These are phyloP conservation scores for Phasianus colchicus DNA, from an alignment of 2,113 vertebrate species.

Conservation along the genomic window DNA sequence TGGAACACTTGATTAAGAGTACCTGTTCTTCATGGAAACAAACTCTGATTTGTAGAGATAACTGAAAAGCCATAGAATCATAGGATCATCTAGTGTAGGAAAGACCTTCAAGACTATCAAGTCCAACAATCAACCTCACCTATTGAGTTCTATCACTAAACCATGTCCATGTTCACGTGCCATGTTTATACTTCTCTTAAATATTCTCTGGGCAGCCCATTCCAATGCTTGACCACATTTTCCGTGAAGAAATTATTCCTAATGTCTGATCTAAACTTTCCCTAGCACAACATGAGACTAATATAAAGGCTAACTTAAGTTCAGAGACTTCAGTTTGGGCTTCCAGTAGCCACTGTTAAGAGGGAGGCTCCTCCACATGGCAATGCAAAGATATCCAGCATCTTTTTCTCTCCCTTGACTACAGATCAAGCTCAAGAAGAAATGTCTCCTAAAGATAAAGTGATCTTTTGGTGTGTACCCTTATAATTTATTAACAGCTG, in stretches of 20 bases:
- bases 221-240: too few species aligned
- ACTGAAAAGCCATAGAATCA: background rate
- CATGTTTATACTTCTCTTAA: too few species aligned
- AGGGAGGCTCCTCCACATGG: background rate
- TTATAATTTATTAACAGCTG: slow-evolving; percentile 1
- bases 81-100: background rate
- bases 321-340: background rate
- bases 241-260: too few species aligned
- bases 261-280: too few species aligned
- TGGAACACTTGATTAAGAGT: background rate
- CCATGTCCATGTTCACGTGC: background rate
- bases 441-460: background rate
- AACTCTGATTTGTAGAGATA: background rate
- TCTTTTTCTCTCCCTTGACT: background rate
- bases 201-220: too few species aligned
- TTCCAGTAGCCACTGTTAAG: background rate
- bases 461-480: background rate
- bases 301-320: background rate
- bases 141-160: background rate
- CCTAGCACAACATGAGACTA: too few species aligned
- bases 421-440: background rate
- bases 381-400: background rate
- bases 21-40: background rate
- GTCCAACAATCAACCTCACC: background rate
- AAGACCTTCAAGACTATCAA: background rate